These are phyloP conservation scores for Acanthaster planci DNA, from an alignment of 35 echinoderm and acorn worm genomes.

Conservation along the genomic window DNA sequence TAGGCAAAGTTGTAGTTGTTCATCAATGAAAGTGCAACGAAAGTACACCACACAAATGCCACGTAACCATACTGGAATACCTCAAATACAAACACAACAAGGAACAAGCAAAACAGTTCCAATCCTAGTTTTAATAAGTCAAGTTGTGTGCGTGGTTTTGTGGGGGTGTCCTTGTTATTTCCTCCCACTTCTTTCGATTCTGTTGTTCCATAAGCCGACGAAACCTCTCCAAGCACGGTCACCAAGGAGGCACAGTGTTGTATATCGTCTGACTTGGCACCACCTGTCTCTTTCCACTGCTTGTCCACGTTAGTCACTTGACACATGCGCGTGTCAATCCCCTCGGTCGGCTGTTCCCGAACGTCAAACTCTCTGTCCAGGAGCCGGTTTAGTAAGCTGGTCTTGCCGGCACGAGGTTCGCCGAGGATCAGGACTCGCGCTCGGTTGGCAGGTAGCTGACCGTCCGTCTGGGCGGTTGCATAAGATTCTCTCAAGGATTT, in stretches of 20 bases:
- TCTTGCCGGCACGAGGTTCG: not conserved
- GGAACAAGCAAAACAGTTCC: not conserved
- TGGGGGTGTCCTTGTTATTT: not conserved
- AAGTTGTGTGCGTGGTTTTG: not conserved
- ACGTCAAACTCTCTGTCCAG: not conserved
- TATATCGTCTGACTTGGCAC: not conserved
- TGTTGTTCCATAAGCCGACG: not conserved
- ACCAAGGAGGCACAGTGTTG: not conserved
- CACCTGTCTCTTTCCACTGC: not conserved
- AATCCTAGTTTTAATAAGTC: not conserved
- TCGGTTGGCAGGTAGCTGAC: slow-evolving; percentile 4
- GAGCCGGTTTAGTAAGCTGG: slow-evolving; percentile 5
- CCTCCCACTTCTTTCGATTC: not conserved
- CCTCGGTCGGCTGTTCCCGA: not conserved
- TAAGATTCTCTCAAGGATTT: not conserved
- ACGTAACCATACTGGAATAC: not conserved
- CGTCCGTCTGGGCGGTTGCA: not conserved
- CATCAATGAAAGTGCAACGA: not conserved
- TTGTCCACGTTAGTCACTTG: slow-evolving; percentile 2
- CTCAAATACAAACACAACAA: not conserved
- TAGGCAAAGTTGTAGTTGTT: not conserved
- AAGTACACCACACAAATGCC: not conserved
- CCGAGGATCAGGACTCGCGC: slow-evolving; percentile 5
- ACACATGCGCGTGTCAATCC: slow-evolving; percentile 10
- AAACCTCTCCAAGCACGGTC: not conserved